These are phyloP conservation scores for Falco novaeseelandiae DNA, from an alignment of 2,797 vertebrate species.

Conservation along the genomic window DNA sequence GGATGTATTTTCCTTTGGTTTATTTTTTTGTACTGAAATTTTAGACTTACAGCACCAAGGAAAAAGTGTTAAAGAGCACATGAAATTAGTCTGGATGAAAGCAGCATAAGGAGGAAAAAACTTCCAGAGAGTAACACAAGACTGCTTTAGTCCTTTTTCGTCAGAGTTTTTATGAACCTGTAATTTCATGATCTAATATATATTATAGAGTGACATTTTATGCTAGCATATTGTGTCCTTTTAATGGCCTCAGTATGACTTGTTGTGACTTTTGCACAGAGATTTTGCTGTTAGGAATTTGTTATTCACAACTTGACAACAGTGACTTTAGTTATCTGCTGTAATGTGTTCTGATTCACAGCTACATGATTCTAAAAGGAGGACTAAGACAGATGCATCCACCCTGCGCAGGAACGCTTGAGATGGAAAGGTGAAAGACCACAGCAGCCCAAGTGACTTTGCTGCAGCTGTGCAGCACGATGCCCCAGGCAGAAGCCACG, in stretches of 20 bases:
- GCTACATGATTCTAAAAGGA: not conserved
- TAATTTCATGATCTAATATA: not conserved
- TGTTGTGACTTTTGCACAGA: not conserved
- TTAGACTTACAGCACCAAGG: not conserved
- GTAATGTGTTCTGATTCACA: not conserved
- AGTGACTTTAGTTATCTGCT: not conserved
- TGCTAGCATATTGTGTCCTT: not conserved
- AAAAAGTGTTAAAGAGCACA: not conserved
- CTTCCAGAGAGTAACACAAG: not conserved
- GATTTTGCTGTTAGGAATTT: not conserved
- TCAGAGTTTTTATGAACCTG: not conserved
- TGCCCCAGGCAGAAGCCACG: not conserved
- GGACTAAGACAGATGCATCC: not conserved
- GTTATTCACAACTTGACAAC: not conserved
- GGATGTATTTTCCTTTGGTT: not conserved
- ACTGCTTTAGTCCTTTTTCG: not conserved
- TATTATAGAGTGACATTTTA: not conserved
- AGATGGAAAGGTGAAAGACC: not conserved
- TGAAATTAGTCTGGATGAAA: not conserved
- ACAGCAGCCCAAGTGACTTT: not conserved
- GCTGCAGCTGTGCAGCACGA: rapidly evolving
- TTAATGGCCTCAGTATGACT: not conserved
- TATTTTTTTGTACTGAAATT: not conserved
- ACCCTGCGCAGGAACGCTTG: not conserved
- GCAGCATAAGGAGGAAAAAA: not conserved